Evolutionary conservation across 2,888 invertebrate species (phyloP), one percentile per base, ranked within the genome.

Genomic region (Heliconius ethilla): DNA sequence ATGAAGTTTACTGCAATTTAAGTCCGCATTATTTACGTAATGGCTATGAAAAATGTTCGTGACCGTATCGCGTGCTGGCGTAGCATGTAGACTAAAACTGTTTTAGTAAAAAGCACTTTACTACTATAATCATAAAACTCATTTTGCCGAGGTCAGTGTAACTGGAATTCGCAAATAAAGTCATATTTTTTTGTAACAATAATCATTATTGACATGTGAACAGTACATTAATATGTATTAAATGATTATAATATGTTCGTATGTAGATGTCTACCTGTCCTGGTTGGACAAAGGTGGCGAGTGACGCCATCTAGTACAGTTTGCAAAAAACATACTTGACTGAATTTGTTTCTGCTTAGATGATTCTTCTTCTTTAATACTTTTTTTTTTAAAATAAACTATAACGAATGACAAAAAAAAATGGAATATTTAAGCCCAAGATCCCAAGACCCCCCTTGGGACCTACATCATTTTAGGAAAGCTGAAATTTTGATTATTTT

Each of bases 21-120:
- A 78, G 67, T 62, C 81, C 81, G 81, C 81, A 81, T 63, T 79
- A 79, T 75, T 81, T 81, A 81, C 81, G 81, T 79, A 79, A 81
- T 75, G 67, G 66, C 75, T 11, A 80, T 70, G 72, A 69, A 75
- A 76, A 76, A 62, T 59, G 59, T 83, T 83, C 84, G 84, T 84
- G 84, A 83, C 82, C 51, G 59, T 15, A 77, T 83, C 81, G 83
- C 84, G 82, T 77, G 77, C 59, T 55, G 37, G 72, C 27, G 27
- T 40, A 33, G 62, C 76, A 66, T 73, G 51, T 65, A 66, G 37
- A 73, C 55, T 63, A 27, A 59, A 29, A 29, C 63, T 66, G 65
- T 22, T 76, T 74, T 70, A 29, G 40, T 70, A 79, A 79, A 81
- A 75, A 76, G 78, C 74, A 65, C 79, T 78, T 81, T 81, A 79